phyloP scores from a whole-genome alignment of 2,888 invertebrate genomes.

The Odontomyia ornata region DNA sequence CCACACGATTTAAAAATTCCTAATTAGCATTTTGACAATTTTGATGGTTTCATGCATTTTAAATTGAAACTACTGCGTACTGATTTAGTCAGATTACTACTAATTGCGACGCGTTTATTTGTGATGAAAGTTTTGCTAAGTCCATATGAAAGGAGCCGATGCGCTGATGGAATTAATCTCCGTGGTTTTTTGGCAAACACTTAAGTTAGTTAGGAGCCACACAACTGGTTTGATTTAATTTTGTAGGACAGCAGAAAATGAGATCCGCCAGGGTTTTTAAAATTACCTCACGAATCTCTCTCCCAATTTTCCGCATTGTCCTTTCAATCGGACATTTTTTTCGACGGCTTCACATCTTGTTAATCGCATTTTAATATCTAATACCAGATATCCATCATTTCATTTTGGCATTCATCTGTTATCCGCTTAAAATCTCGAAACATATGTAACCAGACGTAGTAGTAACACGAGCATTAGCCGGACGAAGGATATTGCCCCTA shows the following conservation, averaged over 20 bases:
- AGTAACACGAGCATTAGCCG: background rate
- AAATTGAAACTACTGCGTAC: background rate
- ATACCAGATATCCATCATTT: background rate
- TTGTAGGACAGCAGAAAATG: no score
- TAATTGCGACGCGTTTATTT: background rate
- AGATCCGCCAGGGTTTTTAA: no score
- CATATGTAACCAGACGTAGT: background rate
- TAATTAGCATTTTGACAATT: conserved; percentile 35
- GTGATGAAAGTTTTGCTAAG: no score
- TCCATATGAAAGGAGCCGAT: no score
- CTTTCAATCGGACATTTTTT: no score
- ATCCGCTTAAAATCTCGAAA: background rate
- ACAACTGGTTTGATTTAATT: no score
- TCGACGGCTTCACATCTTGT: no score
- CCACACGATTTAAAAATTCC: conserved; percentile 13
- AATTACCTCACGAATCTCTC: no score
- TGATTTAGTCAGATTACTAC: background rate
- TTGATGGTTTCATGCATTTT: conserved; percentile 20
- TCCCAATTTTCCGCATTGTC: no score
- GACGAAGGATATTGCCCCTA: conserved; percentile 2
- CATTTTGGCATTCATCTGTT: background rate
- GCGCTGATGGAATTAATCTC: no score
- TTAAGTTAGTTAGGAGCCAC: no score
- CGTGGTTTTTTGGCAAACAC: no score
- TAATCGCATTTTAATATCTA: background rate